Conservation (phyloP, 2,888 invertebrate species). For the Oligia strigilis region DNA sequence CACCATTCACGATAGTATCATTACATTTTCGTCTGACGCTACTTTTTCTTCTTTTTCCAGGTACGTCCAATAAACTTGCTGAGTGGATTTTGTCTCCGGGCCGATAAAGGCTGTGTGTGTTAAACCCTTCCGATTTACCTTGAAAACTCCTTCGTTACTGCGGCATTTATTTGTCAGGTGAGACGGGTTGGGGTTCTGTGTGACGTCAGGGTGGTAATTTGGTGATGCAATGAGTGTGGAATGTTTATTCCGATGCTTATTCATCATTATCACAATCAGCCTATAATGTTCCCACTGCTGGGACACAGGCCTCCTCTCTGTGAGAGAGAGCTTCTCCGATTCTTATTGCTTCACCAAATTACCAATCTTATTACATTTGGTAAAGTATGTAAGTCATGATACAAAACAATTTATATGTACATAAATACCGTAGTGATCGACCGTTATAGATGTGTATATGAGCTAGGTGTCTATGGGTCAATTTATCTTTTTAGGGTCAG, state of each 20-base stretch:
- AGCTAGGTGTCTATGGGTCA: too few relatives aligned
- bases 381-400: too few relatives aligned
- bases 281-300: too few relatives aligned
- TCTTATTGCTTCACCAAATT: too few relatives aligned
- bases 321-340: too few relatives aligned
- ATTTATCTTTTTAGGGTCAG: too few relatives aligned
- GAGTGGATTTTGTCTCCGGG: constrained; percentile 41
- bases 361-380: too few relatives aligned
- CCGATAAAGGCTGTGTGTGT: constrained; percentile 30
- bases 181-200: not conserved
- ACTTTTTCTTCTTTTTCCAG: constrained; percentile 43
- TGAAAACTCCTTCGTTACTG: constrained; percentile 29
- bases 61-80: constrained; percentile 46
- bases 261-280: too few relatives aligned
- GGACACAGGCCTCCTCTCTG: too few relatives aligned
- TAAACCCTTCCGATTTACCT: constrained; percentile 56
- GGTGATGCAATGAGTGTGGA: not conserved
- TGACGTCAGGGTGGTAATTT: not conserved
- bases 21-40: constrained; percentile 14
- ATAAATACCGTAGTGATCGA: too few relatives aligned
- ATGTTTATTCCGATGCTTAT: not conserved
- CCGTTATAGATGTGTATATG: too few relatives aligned
- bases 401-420: too few relatives aligned
- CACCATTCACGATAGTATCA: not conserved
- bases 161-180: constrained; percentile 38